Conservation (phyloP, 2,888 invertebrate species). For the Choristoneura rosaceana region DNA sequence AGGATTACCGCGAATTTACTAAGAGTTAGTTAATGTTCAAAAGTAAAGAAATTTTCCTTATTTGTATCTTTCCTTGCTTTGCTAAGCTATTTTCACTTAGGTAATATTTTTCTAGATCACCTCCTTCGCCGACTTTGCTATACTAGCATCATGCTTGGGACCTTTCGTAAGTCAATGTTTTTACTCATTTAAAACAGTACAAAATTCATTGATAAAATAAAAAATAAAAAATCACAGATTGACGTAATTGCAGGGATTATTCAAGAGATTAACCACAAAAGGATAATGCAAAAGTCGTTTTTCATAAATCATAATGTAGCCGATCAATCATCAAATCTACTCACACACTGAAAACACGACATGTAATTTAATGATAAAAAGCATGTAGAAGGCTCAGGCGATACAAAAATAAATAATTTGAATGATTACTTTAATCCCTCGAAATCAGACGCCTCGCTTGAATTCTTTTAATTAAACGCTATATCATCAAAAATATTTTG, state of each 20-base stretch:
- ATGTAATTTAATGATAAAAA: constrained; percentile 15
- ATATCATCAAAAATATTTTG: neutral
- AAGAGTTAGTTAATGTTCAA: no score
- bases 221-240: constrained; percentile 13
- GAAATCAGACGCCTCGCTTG: neutral
- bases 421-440: constrained; percentile 23
- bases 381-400: neutral
- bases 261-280: constrained; percentile 2
- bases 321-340: constrained; percentile 32
- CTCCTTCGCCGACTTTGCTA: constrained; percentile 26
- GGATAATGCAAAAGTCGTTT: constrained; percentile 16
- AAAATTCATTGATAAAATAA: neutral
- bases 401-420: constrained; percentile 7
- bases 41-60: neutral
- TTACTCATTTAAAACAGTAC: neutral
- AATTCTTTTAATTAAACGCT: neutral
- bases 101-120: constrained; percentile 25
- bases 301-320: constrained; percentile 2
- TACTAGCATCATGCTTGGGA: constrained; percentile 31
- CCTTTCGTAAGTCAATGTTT: constrained; percentile 26
- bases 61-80: neutral
- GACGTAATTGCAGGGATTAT: constrained; percentile 17
- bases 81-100: constrained; percentile 8
- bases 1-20: neutral
- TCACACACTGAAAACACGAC: constrained; percentile 17